Conservation (phyloP, 2,888 invertebrate species). For the Psylliodes chrysocephalus region DNA sequence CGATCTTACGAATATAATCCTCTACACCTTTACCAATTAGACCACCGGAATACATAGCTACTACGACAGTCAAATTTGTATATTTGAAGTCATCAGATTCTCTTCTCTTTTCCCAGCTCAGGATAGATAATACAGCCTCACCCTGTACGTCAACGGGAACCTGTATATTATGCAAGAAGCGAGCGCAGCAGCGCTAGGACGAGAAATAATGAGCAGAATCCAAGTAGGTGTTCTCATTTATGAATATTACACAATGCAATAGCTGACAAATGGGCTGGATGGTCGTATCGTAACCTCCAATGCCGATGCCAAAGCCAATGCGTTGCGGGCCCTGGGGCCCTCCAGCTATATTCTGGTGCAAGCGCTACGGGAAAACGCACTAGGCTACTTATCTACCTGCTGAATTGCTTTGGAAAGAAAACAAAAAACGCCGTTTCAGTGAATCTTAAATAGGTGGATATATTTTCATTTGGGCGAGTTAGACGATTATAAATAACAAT, state of each 20-base stretch:
- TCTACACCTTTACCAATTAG: too few relatives aligned
- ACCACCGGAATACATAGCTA: too few relatives aligned
- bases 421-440: background rate
- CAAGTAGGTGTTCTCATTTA: slow-evolving; percentile 51
- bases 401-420: background rate
- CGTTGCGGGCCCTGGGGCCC: background rate
- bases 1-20: too few relatives aligned
- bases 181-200: slow-evolving; percentile 41
- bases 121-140: too few relatives aligned
- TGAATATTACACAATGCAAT: slow-evolving; percentile 45
- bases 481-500: too few relatives aligned
- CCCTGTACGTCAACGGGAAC: slow-evolving; percentile 39
- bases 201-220: slow-evolving; percentile 46
- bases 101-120: too few relatives aligned
- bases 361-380: background rate
- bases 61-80: too few relatives aligned
- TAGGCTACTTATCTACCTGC: background rate
- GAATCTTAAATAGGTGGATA: too few relatives aligned
- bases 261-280: slow-evolving; percentile 43
- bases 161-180: slow-evolving; percentile 44
- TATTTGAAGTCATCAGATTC: too few relatives aligned
- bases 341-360: background rate
- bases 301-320: too few relatives aligned
- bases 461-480: too few relatives aligned
- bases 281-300: background rate